phyloP scores from a whole-genome alignment of 2,888 invertebrate species.

The Macrosiphum euphorbiae region DNA sequence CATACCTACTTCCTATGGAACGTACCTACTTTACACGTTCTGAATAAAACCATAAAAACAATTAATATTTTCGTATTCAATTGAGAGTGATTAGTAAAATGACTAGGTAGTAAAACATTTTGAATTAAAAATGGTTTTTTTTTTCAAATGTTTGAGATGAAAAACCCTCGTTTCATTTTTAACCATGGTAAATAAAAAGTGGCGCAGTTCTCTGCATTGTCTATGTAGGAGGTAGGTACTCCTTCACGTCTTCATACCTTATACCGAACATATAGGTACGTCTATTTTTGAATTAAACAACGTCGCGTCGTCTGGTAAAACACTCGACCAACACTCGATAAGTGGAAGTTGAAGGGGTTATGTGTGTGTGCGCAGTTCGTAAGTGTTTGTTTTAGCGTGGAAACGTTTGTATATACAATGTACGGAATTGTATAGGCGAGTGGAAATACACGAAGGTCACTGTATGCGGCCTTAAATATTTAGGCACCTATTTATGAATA shows the following conservation, averaged over 20 bases:
- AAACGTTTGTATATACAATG: conserved; percentile 20
- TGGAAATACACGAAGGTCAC: conserved; percentile 17
- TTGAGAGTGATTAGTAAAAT: neutral
- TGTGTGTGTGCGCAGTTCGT: neutral
- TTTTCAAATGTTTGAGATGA: neutral
- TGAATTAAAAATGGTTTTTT: neutral
- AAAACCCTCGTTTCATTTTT: neutral
- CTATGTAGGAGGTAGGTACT: neutral
- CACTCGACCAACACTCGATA: neutral
- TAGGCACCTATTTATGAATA: neutral
- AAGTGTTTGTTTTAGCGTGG: conserved; percentile 59
- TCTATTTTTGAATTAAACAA: conserved; percentile 19
- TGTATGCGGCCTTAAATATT: neutral
- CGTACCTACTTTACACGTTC: neutral
- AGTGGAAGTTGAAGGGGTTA: conserved; percentile 40
- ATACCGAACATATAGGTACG: neutral
- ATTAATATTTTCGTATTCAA: neutral
- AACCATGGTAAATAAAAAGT: neutral
- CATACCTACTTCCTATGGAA: neutral
- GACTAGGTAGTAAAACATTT: neutral
- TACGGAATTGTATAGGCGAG: neutral
- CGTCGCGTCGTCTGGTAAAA: conserved; percentile 30
- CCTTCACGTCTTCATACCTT: neutral
- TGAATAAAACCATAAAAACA: neutral
- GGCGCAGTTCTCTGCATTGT: neutral